Conservation (phyloP, 1,140 invertebrate species). For the Ditylenchus dipsaci region DNA sequence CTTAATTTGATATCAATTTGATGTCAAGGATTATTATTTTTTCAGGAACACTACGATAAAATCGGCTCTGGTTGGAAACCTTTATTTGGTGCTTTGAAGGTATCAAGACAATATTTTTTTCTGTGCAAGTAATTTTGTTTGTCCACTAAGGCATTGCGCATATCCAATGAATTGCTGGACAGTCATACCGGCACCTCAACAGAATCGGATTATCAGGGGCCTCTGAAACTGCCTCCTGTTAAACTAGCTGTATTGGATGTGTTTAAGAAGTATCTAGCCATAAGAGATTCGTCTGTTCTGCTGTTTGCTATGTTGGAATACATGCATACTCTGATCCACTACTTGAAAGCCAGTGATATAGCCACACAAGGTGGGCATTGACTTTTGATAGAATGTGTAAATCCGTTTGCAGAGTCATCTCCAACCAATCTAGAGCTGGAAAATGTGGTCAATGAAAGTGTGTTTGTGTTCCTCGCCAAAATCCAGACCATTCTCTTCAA, state of each 20-base stretch:
- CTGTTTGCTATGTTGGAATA: slow-evolving; percentile 17
- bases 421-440: background rate
- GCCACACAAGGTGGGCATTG: background rate
- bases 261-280: slow-evolving; percentile 20
- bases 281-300: slow-evolving; percentile 8
- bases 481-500: background rate
- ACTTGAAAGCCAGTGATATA: slow-evolving; percentile 25
- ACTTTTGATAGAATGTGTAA: background rate
- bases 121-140: background rate
- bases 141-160: background rate
- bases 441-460: background rate
- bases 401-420: background rate
- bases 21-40: too few relatives aligned
- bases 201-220: slow-evolving; percentile 8
- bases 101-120: slow-evolving; percentile 3
- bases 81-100: slow-evolving; percentile 29
- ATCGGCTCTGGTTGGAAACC: slow-evolving; percentile 29
- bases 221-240: background rate
- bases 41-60: background rate
- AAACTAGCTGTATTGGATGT: slow-evolving; percentile 21
- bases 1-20: too few relatives aligned
- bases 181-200: background rate
- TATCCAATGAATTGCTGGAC: background rate
- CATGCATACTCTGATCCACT: slow-evolving; percentile 29
- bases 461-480: background rate